Evolutionary conservation across 1,140 invertebrate genomes (phyloP).

Genomic region (Idris sp.): DNA sequence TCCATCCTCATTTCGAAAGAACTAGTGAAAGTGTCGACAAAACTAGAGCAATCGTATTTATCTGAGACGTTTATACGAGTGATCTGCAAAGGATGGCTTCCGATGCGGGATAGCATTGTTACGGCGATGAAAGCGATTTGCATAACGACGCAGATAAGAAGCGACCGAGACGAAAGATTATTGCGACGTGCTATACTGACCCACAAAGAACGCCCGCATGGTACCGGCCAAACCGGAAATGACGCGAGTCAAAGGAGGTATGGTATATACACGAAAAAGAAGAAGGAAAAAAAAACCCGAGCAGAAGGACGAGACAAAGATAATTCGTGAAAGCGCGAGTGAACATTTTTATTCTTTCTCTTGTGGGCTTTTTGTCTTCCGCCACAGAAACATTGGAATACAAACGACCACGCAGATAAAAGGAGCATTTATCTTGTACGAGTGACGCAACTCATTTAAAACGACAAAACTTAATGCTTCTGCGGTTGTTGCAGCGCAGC

Average conservation of each 20-base stretch:
- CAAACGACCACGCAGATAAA: constrained; percentile 4
- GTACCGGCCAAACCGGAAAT: constrained; percentile 66
- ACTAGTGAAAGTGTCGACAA: constrained; percentile 45
- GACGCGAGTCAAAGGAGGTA: constrained; percentile 57
- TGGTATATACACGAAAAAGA: constrained; percentile 33
- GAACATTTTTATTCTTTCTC: constrained; percentile 62
- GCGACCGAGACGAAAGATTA: constrained; percentile 61
- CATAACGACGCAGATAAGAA: constrained; percentile 66
- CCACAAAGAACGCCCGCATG: constrained; percentile 74
- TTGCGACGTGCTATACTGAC: constrained; percentile 66
- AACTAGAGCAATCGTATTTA: constrained; percentile 50
- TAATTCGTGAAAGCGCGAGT: constrained; percentile 75
- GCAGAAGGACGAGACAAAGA: constrained; percentile 52
- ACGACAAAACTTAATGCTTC: not conserved
- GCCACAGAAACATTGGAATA: constrained; percentile 9
- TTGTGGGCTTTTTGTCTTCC: constrained; percentile 18
- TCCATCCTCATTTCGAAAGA: constrained; percentile 23
- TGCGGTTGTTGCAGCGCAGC: too few species aligned
- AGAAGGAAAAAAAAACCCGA: too few species aligned
- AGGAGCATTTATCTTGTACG: not conserved
- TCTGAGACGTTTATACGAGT: constrained; percentile 25
- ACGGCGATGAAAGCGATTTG: constrained; percentile 64
- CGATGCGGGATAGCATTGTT: constrained; percentile 43
- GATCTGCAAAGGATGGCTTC: not conserved
- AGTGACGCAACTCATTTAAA: constrained; percentile 4